These are phyloP conservation scores for Pelecanus crispus DNA, from an alignment of 2,113 vertebrate species.

Conservation along the genomic window DNA sequence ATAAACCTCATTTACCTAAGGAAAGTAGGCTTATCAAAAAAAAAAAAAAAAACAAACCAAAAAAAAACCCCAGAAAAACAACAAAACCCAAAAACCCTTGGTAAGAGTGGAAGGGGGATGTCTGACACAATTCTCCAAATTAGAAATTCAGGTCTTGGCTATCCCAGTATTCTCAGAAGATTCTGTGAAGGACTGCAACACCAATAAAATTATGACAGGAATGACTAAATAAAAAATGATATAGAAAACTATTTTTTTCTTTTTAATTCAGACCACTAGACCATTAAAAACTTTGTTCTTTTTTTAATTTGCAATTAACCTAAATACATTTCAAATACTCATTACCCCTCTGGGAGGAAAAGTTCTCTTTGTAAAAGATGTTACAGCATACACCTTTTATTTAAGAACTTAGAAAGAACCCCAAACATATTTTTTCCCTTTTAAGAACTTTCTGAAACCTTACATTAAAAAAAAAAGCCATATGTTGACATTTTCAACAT, in stretches of 20 bases:
- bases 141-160: slow-evolving; percentile 39
- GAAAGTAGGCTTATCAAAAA: not conserved
- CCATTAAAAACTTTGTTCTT: slow-evolving; percentile 51
- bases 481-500: not conserved
- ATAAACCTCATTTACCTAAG: not conserved
- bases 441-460: not conserved
- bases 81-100: not conserved
- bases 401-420: not conserved
- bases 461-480: not conserved
- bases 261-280: slow-evolving; percentile 38
- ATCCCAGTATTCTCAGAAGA: slow-evolving; percentile 34
- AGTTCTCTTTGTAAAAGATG: slow-evolving; percentile 6
- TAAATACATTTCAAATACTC: slow-evolving; percentile 53
- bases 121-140: slow-evolving; percentile 35
- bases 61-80: too few relatives aligned
- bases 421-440: not conserved
- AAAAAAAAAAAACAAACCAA: too few relatives aligned
- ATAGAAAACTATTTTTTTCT: not conserved
- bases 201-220: slow-evolving; percentile 32
- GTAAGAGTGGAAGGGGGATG: not conserved
- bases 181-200: slow-evolving; percentile 12
- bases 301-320: slow-evolving; percentile 65
- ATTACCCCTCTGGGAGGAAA: slow-evolving; percentile 16
- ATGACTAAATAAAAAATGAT: slow-evolving; percentile 45
- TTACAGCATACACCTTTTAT: not conserved